These are phyloP conservation scores for Antrozous pallidus DNA, from an alignment of 2,797 vertebrate species.

Conservation along the genomic window DNA sequence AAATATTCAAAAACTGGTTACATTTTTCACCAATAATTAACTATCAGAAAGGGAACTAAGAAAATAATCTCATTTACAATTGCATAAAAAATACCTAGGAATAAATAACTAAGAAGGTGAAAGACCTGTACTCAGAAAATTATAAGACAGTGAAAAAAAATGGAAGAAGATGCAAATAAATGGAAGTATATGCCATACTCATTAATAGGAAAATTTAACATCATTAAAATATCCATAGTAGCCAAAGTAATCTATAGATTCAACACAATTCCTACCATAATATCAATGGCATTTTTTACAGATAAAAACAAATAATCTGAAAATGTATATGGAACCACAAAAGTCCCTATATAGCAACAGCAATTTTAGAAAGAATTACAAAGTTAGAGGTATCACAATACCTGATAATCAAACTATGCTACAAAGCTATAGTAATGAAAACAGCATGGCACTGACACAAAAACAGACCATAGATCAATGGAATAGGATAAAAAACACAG, in stretches of 20 bases:
- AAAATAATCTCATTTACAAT: not conserved
- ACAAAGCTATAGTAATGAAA: not conserved
- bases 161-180: not conserved
- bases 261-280: not conserved
- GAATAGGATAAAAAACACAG: not conserved
- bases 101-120: not conserved
- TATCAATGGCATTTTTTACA: not conserved
- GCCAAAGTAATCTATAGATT: not conserved
- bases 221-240: not conserved
- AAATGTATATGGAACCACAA: not conserved
- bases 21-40: not conserved
- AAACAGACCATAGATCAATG: not conserved
- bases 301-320: not conserved
- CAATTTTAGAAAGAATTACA: not conserved
- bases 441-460: not conserved
- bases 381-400: not conserved
- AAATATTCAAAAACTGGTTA: not conserved
- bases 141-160: not conserved
- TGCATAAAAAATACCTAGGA: not conserved
- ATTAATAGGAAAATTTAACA: not conserved
- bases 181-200: not conserved
- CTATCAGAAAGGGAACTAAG: not conserved
- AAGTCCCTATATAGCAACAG: not conserved
- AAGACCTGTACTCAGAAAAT: not conserved
- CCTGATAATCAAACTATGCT: not conserved